phyloP scores from a whole-genome alignment of 2,113 vertebrate species.

The Takifugu flavidus region DNA sequence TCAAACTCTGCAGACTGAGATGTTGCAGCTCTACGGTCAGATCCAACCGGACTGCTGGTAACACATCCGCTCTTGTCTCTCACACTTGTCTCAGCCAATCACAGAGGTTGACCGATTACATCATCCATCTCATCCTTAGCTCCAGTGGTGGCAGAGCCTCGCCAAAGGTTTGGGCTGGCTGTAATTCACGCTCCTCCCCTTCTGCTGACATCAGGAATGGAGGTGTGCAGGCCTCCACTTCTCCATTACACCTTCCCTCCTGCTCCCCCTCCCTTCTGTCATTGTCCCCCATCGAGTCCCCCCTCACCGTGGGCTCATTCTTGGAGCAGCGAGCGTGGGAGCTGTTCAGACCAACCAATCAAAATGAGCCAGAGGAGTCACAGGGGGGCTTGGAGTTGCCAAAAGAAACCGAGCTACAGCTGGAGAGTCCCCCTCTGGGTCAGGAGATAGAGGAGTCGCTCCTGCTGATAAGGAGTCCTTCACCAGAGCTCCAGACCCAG shows the following conservation, averaged over 20 bases:
- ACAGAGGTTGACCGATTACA: neutral
- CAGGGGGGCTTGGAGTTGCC: neutral
- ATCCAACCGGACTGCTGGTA: slow-evolving; percentile 72
- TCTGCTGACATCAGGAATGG: slow-evolving; percentile 55
- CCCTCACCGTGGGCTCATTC: slow-evolving; percentile 85
- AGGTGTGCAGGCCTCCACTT: slow-evolving; percentile 74
- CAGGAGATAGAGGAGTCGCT: slow-evolving; percentile 49
- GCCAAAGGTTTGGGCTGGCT: slow-evolving; percentile 15
- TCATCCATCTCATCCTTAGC: slow-evolving; percentile 33
- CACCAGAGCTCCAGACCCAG: slow-evolving; percentile 7
- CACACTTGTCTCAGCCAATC: neutral
- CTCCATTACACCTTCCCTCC: slow-evolving; percentile 58
- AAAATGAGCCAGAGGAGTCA: slow-evolving; percentile 77
- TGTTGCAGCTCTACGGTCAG: slow-evolving; percentile 85
- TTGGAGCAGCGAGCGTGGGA: slow-evolving; percentile 87
- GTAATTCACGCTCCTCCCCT: slow-evolving; percentile 22
- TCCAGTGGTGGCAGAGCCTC: slow-evolving; percentile 12
- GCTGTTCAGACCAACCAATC: slow-evolving; percentile 77
- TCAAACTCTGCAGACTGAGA: slow-evolving; percentile 84
- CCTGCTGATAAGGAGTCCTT: slow-evolving; percentile 34
- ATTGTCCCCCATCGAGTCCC: slow-evolving; percentile 71
- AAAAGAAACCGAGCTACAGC: neutral
- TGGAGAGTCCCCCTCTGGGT: slow-evolving; percentile 29
- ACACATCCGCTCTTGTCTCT: neutral
- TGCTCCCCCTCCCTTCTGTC: slow-evolving; percentile 74